Conservation (phyloP, 2,113 vertebrate genomes). For the Indri indri region DNA sequence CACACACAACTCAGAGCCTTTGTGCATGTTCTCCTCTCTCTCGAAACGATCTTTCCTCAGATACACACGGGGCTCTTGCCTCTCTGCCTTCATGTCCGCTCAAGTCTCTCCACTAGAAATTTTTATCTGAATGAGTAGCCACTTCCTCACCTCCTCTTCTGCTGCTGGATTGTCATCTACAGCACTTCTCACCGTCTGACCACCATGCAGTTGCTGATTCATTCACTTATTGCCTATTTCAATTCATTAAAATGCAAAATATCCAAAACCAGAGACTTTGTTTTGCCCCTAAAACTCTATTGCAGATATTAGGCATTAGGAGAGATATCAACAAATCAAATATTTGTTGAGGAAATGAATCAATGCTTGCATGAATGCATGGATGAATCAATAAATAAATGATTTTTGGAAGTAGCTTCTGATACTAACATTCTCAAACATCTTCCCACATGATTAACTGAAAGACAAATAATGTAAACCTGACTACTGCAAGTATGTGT, state of each 20-base stretch:
- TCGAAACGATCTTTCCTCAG: neutral
- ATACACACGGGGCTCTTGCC: neutral
- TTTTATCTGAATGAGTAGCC: neutral
- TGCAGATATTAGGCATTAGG: neutral
- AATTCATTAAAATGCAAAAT: neutral
- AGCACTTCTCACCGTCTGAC: no score
- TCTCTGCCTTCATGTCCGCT: neutral
- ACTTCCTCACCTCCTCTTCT: fast-evolving
- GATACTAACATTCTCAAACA: neutral
- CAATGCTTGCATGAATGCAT: neutral
- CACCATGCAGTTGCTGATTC: neutral
- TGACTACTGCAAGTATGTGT: neutral
- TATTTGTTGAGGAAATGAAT: neutral
- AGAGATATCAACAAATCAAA: neutral
- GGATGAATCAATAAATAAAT: neutral
- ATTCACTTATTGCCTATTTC: neutral
- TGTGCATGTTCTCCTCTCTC: neutral
- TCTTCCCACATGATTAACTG: neutral
- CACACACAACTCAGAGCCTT: neutral
- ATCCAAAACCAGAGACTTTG: neutral
- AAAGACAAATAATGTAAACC: neutral
- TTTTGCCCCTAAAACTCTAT: neutral
- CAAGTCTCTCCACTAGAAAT: neutral
- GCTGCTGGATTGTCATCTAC: neutral
- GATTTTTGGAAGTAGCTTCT: neutral